These are phyloP conservation scores for Antennarius striatus DNA, from an alignment of 2,113 vertebrate genomes.

Conservation along the genomic window DNA sequence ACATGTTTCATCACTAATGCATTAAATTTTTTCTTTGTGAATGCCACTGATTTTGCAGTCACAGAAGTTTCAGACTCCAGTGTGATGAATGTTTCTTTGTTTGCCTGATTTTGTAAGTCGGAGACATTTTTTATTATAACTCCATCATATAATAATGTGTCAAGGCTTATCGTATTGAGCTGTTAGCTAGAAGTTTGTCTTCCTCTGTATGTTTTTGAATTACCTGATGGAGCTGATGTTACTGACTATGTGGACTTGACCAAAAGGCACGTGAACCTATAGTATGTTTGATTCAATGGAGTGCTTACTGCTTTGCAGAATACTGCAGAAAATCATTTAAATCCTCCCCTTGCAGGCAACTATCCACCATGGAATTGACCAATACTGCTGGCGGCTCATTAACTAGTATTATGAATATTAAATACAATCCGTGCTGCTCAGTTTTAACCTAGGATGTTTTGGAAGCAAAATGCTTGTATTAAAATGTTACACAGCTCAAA, in stretches of 20 bases:
- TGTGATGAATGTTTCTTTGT: background rate
- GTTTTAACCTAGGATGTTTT: constrained; percentile 31
- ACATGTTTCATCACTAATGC: background rate
- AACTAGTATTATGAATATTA: constrained; percentile 42
- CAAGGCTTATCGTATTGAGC: background rate
- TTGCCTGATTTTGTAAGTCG: background rate
- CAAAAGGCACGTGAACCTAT: no score
- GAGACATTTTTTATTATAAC: background rate
- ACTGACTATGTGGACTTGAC: no score
- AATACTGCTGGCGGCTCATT: constrained; percentile 12
- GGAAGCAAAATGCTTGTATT: constrained; percentile 37
- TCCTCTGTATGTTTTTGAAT: no score
- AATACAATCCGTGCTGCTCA: constrained; percentile 36
- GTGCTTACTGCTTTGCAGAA: no score
- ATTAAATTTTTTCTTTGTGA: background rate
- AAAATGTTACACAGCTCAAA: constrained; percentile 30
- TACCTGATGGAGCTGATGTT: no score
- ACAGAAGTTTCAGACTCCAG: background rate
- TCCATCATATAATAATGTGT: background rate
- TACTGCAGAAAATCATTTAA: constrained; percentile 9
- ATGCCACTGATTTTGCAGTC: background rate
- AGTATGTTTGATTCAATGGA: no score
- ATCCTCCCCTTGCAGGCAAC: constrained; percentile 7
- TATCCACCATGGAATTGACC: constrained; percentile 20
- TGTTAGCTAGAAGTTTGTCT: background rate